Evolutionary conservation across 2,888 invertebrate genomes (phyloP), one percentile per base, ranked within the genome.

Genomic region (Beris chalybata): DNA sequence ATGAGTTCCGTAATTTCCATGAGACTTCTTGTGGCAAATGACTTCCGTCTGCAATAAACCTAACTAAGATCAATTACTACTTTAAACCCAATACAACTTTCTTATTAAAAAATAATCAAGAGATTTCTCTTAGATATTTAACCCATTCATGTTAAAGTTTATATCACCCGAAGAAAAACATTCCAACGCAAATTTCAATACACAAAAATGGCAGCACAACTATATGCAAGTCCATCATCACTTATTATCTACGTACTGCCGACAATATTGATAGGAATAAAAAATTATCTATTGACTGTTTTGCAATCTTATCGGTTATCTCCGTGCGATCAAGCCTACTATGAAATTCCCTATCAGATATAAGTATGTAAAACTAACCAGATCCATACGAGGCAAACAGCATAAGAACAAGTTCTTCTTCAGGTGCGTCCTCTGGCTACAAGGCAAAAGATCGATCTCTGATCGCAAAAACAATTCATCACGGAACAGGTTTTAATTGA

Each of bases 401-500:
- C 48, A 48, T 48, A 7, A 13, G 56, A 56, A 56, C 56, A 56
- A 56, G 56, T 56, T 56, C 43, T 15, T 43, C 43, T 4, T n/a
- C 13, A 15, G 43, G 43, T 32, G 4, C 56, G 43, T 61, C 50
- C 52, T 61, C 12, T 52, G 38, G 61, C 50, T 32, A 61, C 50
- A 50, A 50, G 50, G 61, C 61, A 22, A 54, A 55, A 64, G 65
- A 68, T 68, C 65, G 67, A 68, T 68, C 65, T 65, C 59, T 52
- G 59, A 65, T 61, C 66, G 66, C 59, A 47, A 61, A 38, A 63
- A 52, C 68, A 69, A n/a, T 69, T 69, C 64, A 69, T 69, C 68
- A 69, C 52, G 58, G 57, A 69, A 69, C 68, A 64, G 68, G 68
- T 69, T 69, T 65, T 69, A 66, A 69, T 66, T 69, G 69, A 69